Conservation (phyloP, 2,888 invertebrate genomes). For the Ommatoiulus sabulosus region DNA sequence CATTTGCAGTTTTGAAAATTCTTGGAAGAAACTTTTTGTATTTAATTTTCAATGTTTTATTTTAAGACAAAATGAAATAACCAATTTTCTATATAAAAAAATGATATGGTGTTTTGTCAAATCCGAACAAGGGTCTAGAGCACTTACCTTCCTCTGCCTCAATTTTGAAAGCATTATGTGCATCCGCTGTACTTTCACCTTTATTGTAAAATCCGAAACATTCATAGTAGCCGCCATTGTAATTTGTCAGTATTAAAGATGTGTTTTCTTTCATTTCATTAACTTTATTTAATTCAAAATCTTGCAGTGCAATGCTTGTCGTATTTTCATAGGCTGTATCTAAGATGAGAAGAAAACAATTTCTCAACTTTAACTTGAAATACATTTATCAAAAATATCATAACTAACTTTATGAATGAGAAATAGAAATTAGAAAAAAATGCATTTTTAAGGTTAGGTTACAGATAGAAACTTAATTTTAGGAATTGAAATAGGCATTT, state of each 20-base stretch:
- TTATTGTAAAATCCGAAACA: neutral
- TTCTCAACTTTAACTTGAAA: too few species aligned
- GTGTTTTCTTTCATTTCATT: neutral
- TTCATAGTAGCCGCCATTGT: neutral
- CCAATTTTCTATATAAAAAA: neutral
- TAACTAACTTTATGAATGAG: too few species aligned
- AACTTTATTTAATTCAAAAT: neutral
- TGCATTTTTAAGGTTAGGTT: too few species aligned
- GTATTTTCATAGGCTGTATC: neutral
- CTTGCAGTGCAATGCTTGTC: neutral
- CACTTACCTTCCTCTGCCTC: neutral
- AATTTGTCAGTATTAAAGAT: neutral
- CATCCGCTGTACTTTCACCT: neutral
- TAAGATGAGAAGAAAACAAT: neutral
- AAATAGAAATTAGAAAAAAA: too few species aligned
- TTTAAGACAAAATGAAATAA: neutral
- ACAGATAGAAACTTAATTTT: too few species aligned
- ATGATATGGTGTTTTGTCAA: too few species aligned
- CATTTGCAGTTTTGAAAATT: neutral
- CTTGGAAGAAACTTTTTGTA: neutral
- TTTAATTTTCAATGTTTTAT: neutral
- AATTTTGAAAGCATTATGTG: constrained; percentile 1
- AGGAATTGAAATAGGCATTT: too few species aligned
- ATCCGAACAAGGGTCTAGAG: neutral
- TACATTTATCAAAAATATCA: too few species aligned